A percentile compares a stretch with the other conserved stretches of the same genome.
Evolutionary conservation across 2,797 vertebrate genomes (phyloP).

Genomic region (Sparus aurata): DNA sequence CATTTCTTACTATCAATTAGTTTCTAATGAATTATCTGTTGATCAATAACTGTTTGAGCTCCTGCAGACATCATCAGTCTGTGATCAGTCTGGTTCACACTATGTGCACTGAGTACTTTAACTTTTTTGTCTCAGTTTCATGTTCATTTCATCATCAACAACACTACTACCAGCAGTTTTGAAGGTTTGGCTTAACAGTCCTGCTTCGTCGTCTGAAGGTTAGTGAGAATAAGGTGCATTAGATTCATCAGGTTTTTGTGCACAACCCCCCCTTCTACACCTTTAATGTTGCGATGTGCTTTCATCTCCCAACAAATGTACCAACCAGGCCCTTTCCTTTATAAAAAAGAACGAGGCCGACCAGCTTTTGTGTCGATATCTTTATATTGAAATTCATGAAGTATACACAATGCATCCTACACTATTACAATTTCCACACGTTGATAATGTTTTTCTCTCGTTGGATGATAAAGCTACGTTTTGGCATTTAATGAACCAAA

Average conservation of each 20-base stretch:
- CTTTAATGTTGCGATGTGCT: background rate
- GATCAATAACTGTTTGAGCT: background rate
- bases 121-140: background rate
- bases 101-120: background rate
- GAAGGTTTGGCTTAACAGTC: background rate
- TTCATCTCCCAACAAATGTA: background rate
- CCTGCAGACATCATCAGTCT: background rate
- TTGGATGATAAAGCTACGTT: slow-evolving; percentile 90
- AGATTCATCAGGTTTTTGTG: background rate
- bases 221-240: background rate
- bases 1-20: background rate
- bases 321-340: background rate
- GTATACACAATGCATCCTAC: slow-evolving; percentile 95
- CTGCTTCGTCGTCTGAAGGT: background rate
- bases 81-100: background rate
- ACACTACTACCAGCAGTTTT: background rate
- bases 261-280: background rate
- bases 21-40: background rate
- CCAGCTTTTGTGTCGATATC: slow-evolving; percentile 70
- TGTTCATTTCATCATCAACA: background rate
- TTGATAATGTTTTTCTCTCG: slow-evolving; percentile 83
- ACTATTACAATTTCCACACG: slow-evolving; percentile 95
- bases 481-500: slow-evolving; percentile 89
- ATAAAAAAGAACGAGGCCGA: slow-evolving; percentile 8
- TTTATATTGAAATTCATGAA: slow-evolving; percentile 96